These are phyloP conservation scores for Numenius arquata DNA, from an alignment of 2,113 vertebrate species.

Conservation along the genomic window DNA sequence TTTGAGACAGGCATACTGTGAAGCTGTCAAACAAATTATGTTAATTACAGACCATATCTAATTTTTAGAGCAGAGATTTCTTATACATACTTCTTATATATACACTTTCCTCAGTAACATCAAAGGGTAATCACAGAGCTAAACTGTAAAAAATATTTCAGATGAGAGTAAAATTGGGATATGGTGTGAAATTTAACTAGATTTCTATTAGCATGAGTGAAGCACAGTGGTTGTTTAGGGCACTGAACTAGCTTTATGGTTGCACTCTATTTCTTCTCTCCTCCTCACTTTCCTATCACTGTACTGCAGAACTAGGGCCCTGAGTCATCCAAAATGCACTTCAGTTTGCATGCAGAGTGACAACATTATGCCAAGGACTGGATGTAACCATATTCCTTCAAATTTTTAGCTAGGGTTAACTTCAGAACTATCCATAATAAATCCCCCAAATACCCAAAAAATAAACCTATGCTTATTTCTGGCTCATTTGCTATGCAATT, in stretches of 20 bases:
- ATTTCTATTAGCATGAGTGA: background rate
- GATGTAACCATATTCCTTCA: background rate
- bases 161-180: background rate
- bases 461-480: background rate
- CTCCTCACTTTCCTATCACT: background rate
- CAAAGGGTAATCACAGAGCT: conserved; percentile 19
- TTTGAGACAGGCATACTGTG: conserved; percentile 33
- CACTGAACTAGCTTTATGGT: background rate
- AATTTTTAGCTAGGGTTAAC: background rate
- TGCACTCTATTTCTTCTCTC: background rate
- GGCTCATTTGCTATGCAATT: background rate
- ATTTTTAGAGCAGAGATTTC: conserved; percentile 33
- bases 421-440: background rate
- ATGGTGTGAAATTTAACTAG: background rate
- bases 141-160: background rate
- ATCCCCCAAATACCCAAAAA: background rate
- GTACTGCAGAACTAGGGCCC: background rate
- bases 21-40: conserved; percentile 56
- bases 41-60: conserved; percentile 47
- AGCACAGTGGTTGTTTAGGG: background rate
- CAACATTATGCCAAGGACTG: background rate
- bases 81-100: background rate
- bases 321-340: background rate
- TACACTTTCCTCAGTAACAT: background rate
- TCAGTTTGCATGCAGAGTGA: background rate